Base-by-base conservation (phyloP, 1,140 invertebrate genomes). In the Mya arenaria region DNA sequence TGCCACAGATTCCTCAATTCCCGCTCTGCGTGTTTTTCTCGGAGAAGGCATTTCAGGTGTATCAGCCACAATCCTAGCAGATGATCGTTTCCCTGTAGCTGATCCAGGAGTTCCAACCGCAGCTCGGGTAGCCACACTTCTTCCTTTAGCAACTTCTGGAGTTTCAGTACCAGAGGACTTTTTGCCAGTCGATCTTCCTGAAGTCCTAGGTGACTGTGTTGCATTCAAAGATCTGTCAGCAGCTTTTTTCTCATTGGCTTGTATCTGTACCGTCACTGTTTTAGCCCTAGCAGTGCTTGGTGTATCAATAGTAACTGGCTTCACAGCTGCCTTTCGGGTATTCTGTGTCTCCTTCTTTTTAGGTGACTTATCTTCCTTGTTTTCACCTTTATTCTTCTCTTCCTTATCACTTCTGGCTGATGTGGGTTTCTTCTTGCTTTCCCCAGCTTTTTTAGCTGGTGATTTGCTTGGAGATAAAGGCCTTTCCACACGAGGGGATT, bases 71-170 rank as follows among this genome's bases (percentile, higher is more conserved):
- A 39, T 52, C 37, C 73, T 65, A 65, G 73, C 36, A 30, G 72
- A 30, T 5, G 28, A 4, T 19, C 60, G 60, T 2, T 52, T 52
- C 10, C 2, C 48, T 19, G 25, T 19, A 1, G 36, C 30, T 28
- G 28, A 15, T 17, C 55, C 62, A 15, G 73, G 71, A 8, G 71
- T 74, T 23, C 60, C 71, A 15, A 55, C 71, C 19, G 41, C 71
- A n/a, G 41, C 17, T 25, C 41, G 34, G 34, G 17, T 39, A 10
- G 15, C 10, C 13, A 37, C 52, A 28, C 39, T 74, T 25, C 19
- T 19, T 19, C 15, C 32, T 23, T 52, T 52, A n/a, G 2, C 48
- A 48, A 52, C 48, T 1, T 52, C 48, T 52, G 2, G 17, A 17
- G 2, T 52, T 52, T 52, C 48, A 4, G 10, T 23, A 4, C 48